Evolutionary conservation across 2,888 invertebrate species (phyloP).

Genomic region (Macrosoma leucophasiata): DNA sequence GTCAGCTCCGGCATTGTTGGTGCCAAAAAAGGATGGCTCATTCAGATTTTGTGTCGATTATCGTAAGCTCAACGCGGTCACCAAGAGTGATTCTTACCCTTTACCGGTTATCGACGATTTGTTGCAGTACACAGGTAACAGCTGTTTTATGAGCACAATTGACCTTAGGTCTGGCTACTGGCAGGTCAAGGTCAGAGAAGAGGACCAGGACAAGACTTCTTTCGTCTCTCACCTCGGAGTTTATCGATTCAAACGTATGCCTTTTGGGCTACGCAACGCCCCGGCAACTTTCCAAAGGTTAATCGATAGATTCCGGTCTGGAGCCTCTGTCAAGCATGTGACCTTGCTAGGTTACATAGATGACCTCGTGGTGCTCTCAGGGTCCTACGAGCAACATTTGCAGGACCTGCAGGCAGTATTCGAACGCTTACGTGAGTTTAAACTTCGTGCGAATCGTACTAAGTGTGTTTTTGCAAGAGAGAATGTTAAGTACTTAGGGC

Average conservation of each 20-base stretch:
- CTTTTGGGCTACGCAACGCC: slow-evolving; percentile 34
- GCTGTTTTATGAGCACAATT: slow-evolving; percentile 30
- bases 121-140: slow-evolving; percentile 30
- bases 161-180: slow-evolving; percentile 38
- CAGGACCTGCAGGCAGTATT: not conserved
- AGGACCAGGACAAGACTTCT: slow-evolving; percentile 26
- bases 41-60: slow-evolving; percentile 18
- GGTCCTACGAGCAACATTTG: not conserved
- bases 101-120: slow-evolving; percentile 38
- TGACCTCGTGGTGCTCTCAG: not conserved
- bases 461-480: slow-evolving; percentile 8
- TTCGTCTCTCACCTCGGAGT: slow-evolving; percentile 31
- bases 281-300: slow-evolving; percentile 32
- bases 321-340: slow-evolving; percentile 19
- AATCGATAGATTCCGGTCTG: slow-evolving; percentile 16
- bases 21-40: slow-evolving; percentile 16
- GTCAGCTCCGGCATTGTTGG: slow-evolving; percentile 14
- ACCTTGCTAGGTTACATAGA: slow-evolving; percentile 19
- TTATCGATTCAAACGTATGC: slow-evolving; percentile 32
- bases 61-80: slow-evolving; percentile 17
- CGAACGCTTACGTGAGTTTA: not conserved
- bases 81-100: slow-evolving; percentile 29
- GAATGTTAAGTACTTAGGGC: slow-evolving; percentile 23
- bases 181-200: slow-evolving; percentile 27
- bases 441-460: slow-evolving; percentile 1